phyloP scores from a whole-genome alignment of 2,797 vertebrate species.

The Pteropus rufus region DNA sequence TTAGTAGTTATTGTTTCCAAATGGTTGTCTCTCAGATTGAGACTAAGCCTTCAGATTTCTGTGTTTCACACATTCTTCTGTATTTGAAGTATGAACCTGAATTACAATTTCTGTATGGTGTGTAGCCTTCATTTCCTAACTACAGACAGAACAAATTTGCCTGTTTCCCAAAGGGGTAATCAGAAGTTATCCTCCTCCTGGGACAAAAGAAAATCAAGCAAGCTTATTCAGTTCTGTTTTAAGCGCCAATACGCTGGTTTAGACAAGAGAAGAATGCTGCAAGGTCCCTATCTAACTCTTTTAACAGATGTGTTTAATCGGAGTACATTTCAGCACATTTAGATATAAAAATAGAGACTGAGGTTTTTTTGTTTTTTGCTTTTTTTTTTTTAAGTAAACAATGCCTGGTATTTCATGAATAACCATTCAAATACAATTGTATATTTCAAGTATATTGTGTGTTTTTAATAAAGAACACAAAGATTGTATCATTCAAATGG shows the following conservation, averaged over 20 bases:
- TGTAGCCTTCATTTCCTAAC: slow-evolving; percentile 9
- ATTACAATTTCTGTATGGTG: slow-evolving; percentile 22
- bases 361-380: neutral
- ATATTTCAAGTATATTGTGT: slow-evolving; percentile 56
- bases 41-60: neutral
- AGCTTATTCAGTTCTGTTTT: slow-evolving; percentile 42
- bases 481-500: slow-evolving; percentile 59
- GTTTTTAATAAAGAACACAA: slow-evolving; percentile 66
- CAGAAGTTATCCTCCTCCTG: slow-evolving; percentile 33
- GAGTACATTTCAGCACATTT: slow-evolving; percentile 63
- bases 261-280: slow-evolving; percentile 28
- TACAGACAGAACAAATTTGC: neutral
- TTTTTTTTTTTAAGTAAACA: slow-evolving; percentile 43
- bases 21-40: neutral
- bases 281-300: neutral
- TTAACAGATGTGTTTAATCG: slow-evolving; percentile 55
- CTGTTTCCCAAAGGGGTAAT: slow-evolving; percentile 37
- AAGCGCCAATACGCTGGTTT: slow-evolving; percentile 44
- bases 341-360: slow-evolving; percentile 55
- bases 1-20: slow-evolving; percentile 26
- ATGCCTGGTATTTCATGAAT: slow-evolving; percentile 32
- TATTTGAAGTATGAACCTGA: slow-evolving; percentile 40
- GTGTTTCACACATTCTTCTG: neutral
- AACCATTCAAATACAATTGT: slow-evolving; percentile 36
- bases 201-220: slow-evolving; percentile 68